Base-by-base conservation (phyloP, 2,888 invertebrate genomes). In the Pyralis farinalis region DNA sequence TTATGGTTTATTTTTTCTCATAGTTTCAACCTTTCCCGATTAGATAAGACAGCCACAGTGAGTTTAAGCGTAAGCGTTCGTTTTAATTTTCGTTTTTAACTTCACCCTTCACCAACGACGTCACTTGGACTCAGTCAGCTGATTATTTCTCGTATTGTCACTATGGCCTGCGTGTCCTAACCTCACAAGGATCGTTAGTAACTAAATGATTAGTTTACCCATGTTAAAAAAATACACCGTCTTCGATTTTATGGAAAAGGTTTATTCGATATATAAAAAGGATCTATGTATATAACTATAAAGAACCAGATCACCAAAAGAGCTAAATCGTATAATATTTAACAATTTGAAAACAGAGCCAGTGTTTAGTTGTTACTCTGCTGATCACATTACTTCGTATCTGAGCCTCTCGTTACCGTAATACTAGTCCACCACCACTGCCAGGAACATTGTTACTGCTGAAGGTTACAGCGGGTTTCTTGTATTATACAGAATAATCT, bases 191-290 rank as follows among this genome's bases (percentile, higher is more conserved):
- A 41, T 42, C 59, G 84, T 87, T 87, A 87, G 87, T 86, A 63
- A 64, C 76, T 80, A 73, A 60, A 54, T 57, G 55, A 88, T 88
- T 87, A 88, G 87, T 88, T 78, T 58, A 63, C 88, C 87, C 88
- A 87, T 86, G 86, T 88, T 88, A 88, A 87, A 88, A 88, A 73
- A 88, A 87, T 87, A 88, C 87, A 86, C 87, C 86, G 80, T 64
- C 65, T 47, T 86, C 69, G 84, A 86, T 87, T 87, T 86, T 81
- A 86, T 85, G 81, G 85, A 81, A 85, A 85, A 84, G 86, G 80
- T 86, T 80, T 85, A 82, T 86, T 85, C 78, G 73, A 82, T 82
- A 83, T 84, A 83, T 83, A 81, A 77, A 82, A 77, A 74, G 71
- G 63, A 71, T 64, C 56, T 63, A 73, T 72, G 64, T 71, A 79